These are phyloP conservation scores for Ceriagrion tenellum DNA, from an alignment of 2,888 invertebrate genomes.

Conservation along the genomic window DNA sequence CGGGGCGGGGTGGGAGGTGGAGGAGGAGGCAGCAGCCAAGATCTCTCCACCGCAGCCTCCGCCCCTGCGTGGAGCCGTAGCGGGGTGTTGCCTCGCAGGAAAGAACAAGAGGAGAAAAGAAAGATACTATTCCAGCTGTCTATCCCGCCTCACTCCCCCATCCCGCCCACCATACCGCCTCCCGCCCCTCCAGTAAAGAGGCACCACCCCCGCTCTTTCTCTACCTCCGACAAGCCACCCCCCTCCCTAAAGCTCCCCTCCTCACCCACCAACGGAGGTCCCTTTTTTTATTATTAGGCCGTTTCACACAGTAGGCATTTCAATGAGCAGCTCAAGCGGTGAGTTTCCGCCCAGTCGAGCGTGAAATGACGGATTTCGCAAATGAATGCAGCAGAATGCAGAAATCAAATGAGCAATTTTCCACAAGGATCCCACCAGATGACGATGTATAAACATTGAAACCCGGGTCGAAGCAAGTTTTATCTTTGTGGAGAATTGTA, in stretches of 20 bases:
- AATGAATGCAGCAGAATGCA: too few species aligned
- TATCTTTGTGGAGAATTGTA: too few species aligned
- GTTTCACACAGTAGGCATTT: too few species aligned
- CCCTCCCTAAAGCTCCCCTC: not conserved
- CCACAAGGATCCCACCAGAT: too few species aligned
- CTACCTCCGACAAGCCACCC: not conserved
- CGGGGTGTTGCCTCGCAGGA: constrained; percentile 46
- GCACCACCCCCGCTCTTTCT: not conserved
- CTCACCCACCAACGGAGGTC: not conserved
- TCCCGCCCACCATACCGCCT: not conserved
- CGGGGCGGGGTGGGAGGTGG: not conserved
- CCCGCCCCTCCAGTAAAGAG: too few species aligned
- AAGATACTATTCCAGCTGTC: constrained; percentile 66
- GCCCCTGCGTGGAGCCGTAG: not conserved
- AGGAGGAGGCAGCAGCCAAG: not conserved
- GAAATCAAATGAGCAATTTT: too few species aligned
- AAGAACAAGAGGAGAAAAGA: not conserved
- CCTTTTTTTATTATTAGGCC: too few species aligned
- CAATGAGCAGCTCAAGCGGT: too few species aligned
- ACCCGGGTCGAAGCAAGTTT: too few species aligned
- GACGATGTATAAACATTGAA: too few species aligned
- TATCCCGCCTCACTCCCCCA: not conserved
- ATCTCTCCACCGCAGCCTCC: not conserved
- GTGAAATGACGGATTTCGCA: too few species aligned
- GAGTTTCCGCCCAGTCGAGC: too few species aligned